Evolutionary conservation across 2,797 vertebrate species (phyloP), one percentile per base, ranked within the genome.

Genomic region (Pipistrellus kuhlii): DNA sequence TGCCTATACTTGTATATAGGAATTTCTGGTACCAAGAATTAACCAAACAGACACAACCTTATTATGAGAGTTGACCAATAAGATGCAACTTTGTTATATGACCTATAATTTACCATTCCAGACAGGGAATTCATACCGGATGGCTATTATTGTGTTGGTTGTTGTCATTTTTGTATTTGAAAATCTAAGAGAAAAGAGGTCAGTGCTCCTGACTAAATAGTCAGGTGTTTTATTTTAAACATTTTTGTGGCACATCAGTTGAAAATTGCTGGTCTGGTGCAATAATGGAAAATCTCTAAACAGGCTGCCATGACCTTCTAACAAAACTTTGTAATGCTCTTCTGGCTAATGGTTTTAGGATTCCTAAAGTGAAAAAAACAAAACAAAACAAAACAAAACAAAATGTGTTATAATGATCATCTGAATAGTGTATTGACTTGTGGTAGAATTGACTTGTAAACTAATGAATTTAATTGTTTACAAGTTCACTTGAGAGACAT

Each of bases 391-490:
- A 41, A 41, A 41, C 38, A 41, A 41, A 41, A 41, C 6, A 41
- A 44, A 69, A 1, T 30, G 12, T 87, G 44, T 59, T 85, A 18
- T 85, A 75, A 90, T 62, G 48, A 89, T 44, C 71, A 11, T 76
- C 75, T 90, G 82, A 85, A 73, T 85, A 82, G 78, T 75, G 12
- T 55, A 44, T 82, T 82, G 84, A 83, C 11, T 77, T 53, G 35
- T 41, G 32, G 6, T 91, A 5, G 20, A 91, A 94, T 20, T 66
- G n/a, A 82, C 32, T 78, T 25, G 44, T 86, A 27, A 64, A 11
- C 15, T 66, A 62, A 93, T 85, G 68, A 84, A 91, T 87, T 95
- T 64, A 81, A 64, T 57, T 64, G 51, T n/a, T 91, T 80, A 78
- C 1, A 71, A 80, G 35, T 35, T 38, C 44, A 73, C 21, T 92